Conservation (phyloP, 1,140 invertebrate genomes). For the Patella vulgata region DNA sequence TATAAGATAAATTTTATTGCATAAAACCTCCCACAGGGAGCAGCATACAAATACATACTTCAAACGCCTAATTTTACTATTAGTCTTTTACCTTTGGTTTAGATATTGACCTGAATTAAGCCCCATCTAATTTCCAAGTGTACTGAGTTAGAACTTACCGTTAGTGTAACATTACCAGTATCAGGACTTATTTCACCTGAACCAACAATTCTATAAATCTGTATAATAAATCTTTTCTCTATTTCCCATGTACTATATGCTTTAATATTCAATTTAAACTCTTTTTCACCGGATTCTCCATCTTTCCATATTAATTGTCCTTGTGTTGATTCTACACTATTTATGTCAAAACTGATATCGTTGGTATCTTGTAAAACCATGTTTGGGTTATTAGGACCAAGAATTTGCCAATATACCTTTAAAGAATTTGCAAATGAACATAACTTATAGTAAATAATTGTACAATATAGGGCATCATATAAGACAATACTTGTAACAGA, state of each 20-base stretch:
- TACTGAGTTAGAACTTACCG: constrained; percentile 55
- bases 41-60: no score
- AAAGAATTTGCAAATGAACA: constrained; percentile 2
- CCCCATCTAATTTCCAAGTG: no score
- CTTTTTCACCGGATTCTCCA: constrained; percentile 47
- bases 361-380: constrained; percentile 47
- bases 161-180: constrained; percentile 45
- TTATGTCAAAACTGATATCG: constrained; percentile 44
- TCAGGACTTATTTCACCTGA: constrained; percentile 52
- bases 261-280: constrained; percentile 52
- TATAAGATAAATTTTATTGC: no score
- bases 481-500: no score
- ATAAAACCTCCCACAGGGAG: no score
- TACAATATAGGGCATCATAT: no score
- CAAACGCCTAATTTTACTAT: no score
- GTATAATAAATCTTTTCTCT: constrained; percentile 54
- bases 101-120: no score
- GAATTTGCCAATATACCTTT: constrained; percentile 58
- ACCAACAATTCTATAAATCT: constrained; percentile 49
- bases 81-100: no score
- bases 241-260: constrained; percentile 58
- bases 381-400: constrained; percentile 59
- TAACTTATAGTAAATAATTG: no score
- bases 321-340: constrained; percentile 42
- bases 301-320: constrained; percentile 50